These are phyloP conservation scores for Brenthis daphne DNA, from an alignment of 2,888 invertebrate species.

Conservation along the genomic window DNA sequence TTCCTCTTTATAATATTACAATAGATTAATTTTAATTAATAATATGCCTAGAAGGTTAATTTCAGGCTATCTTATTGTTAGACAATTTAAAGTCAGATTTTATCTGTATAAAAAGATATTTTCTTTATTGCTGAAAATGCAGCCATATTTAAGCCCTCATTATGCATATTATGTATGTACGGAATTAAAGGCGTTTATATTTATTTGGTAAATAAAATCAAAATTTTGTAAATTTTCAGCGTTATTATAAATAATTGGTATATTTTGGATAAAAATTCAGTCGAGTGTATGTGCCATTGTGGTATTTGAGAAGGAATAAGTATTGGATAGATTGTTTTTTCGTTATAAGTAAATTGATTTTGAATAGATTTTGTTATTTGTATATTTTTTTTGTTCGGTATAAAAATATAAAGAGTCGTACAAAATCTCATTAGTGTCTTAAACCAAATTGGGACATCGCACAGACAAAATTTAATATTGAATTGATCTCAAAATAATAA, in stretches of 20 bases:
- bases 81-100: too few species aligned
- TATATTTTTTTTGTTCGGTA: conserved; percentile 27
- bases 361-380: conserved; percentile 34
- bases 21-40: too few species aligned
- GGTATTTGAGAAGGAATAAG: conserved; percentile 9
- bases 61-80: too few species aligned
- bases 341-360: conserved; percentile 35
- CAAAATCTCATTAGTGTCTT: conserved; percentile 22
- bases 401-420: conserved; percentile 12
- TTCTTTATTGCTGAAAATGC: neutral
- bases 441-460: conserved; percentile 56
- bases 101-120: too few species aligned
- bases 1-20: too few species aligned
- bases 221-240: neutral
- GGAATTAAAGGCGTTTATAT: neutral
- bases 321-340: conserved; percentile 34
- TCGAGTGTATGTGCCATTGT: conserved; percentile 31
- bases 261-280: neutral
- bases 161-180: neutral
- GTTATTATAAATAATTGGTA: neutral
- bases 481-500: conserved; percentile 69
- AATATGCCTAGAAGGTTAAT: too few species aligned
- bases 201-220: conserved; percentile 11
- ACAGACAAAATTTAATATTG: conserved; percentile 52
- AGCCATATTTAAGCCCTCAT: neutral